Evolutionary conservation across 2,113 vertebrate genomes (phyloP).

Genomic region (Emydura subglobosa): DNA sequence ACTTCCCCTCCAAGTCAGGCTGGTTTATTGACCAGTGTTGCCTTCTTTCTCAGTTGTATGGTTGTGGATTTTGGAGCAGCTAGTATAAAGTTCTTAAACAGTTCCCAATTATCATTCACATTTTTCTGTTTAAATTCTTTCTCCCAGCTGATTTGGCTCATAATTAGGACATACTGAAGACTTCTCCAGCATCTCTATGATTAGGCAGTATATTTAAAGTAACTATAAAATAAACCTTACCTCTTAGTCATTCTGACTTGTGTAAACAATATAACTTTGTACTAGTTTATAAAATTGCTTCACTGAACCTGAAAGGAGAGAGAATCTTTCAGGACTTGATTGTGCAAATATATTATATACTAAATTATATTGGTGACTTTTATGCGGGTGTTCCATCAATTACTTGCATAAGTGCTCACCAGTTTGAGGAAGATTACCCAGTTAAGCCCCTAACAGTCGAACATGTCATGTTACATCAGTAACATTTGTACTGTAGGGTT

Average conservation of each 20-base stretch:
- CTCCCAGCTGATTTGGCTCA: neutral
- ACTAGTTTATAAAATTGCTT: neutral
- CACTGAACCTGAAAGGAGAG: neutral
- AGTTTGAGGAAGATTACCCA: neutral
- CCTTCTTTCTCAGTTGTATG: neutral
- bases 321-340: neutral
- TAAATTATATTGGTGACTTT: neutral
- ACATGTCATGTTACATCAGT: neutral
- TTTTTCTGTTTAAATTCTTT: neutral
- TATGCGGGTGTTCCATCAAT: fast-evolving
- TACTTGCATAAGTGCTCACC: neutral
- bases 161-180: neutral
- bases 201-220: constrained; percentile 3
- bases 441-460: neutral
- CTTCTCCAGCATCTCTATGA: neutral
- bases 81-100: neutral
- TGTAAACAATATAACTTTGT: neutral
- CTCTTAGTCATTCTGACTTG: neutral
- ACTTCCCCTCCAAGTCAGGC: neutral
- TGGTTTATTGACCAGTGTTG: neutral
- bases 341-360: neutral
- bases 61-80: neutral
- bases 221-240: neutral
- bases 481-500: neutral
- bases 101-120: neutral